Conservation (phyloP, 2,113 vertebrate genomes). For the Mormoops blainvillei region DNA sequence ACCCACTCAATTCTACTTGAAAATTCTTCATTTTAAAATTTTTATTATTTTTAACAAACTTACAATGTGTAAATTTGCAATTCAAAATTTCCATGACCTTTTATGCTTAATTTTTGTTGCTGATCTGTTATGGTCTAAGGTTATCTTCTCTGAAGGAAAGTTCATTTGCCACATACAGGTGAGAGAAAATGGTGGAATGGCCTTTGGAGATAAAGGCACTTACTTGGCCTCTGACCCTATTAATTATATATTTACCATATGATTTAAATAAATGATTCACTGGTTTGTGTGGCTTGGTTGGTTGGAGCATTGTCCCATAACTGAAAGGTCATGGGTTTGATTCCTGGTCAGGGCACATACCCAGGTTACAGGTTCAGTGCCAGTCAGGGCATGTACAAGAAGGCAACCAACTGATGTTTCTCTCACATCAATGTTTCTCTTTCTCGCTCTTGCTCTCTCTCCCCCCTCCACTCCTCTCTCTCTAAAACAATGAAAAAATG, state of each 20-base stretch:
- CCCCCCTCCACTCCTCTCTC: no score
- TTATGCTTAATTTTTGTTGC: background rate
- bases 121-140: background rate
- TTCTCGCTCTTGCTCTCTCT: no score
- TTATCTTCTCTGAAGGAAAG: background rate
- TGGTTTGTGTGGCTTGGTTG: no score
- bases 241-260: background rate
- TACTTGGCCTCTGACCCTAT: background rate
- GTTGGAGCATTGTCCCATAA: no score
- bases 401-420: no score
- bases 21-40: background rate
- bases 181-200: background rate
- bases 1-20: background rate
- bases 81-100: background rate
- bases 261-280: background rate
- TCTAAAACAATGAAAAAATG: no score
- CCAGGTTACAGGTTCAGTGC: no score
- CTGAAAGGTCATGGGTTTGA: no score
- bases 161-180: background rate
- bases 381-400: no score
- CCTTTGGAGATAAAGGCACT: background rate
- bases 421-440: no score
- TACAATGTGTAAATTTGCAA: background rate
- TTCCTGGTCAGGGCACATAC: no score
- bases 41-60: background rate